Percentiles rank a stretch among this genome's conserved stretches.
Evolutionary conservation across 1,140 invertebrate species (phyloP).

Genomic region (Thrips palmi): DNA sequence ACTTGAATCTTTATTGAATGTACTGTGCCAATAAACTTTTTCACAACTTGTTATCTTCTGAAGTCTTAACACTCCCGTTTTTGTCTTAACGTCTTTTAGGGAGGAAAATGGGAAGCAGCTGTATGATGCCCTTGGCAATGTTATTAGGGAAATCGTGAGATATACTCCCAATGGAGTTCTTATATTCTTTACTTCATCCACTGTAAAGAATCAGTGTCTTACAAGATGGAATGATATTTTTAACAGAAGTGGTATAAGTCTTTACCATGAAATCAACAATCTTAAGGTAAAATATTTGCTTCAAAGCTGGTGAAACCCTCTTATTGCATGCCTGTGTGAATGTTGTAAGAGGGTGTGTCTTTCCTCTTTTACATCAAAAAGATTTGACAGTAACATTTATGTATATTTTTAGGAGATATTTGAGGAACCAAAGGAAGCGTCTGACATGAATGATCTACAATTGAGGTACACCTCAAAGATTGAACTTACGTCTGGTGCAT

Average conservation of each 20-base stretch:
- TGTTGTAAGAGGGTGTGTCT: constrained; percentile 7
- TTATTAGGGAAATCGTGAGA: constrained; percentile 60
- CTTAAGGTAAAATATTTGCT: constrained; percentile 37
- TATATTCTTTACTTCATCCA: constrained; percentile 95
- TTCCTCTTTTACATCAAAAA: constrained; percentile 9
- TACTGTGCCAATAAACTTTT: too few species aligned
- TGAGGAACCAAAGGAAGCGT: constrained; percentile 72
- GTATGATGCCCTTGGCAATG: constrained; percentile 57
- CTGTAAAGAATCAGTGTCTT: constrained; percentile 64
- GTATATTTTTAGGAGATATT: constrained; percentile 40
- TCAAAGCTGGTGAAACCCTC: constrained; percentile 9
- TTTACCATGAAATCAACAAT: constrained; percentile 60
- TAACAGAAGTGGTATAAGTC: too few species aligned
- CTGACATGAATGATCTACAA: constrained; percentile 53
- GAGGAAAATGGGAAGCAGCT: constrained; percentile 69
- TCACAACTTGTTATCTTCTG: constrained; percentile 3
- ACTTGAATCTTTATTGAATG: too few species aligned
- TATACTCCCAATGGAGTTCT: constrained; percentile 86
- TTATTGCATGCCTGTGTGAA: not conserved
- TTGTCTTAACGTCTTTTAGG: constrained; percentile 15
- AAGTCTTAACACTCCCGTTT: constrained; percentile 7
- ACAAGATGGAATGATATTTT: constrained; percentile 61
- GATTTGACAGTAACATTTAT: too few species aligned
- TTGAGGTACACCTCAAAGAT: too few species aligned
- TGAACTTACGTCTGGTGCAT: too few species aligned